Evolutionary conservation across 2,113 vertebrate species (phyloP), one percentile per base, ranked within the genome.

Genomic region (Holacanthus passer): DNA sequence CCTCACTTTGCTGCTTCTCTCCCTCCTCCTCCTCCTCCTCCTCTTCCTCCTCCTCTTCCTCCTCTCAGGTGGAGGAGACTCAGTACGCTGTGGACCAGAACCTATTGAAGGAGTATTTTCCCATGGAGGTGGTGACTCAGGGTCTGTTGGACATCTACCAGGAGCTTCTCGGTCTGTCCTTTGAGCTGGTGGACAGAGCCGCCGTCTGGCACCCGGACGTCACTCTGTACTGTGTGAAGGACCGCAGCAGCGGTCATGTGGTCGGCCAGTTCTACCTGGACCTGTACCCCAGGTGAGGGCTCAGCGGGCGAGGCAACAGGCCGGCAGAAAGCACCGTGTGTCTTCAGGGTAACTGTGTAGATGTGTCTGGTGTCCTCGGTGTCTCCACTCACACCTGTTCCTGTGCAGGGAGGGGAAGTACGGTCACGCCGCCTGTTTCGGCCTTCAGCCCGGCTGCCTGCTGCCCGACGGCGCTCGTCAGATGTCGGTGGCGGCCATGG

Each of bases 221-320:
- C 39, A 95, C 85, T 10, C 95, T 99, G 20, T 99, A 98, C 91
- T 88, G 93, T 0, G 98, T 99, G 72, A 95, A 90, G 43, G 97
- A 99, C 62, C 2, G 88, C 0, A 70, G 89, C 63, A 96, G 95
- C 0, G 96, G 95, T 0, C 91, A 94, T 64, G 82, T 89, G 78
- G 88, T 99, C 0, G 98, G 98, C 0, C 97, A 99, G 79, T 99
- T 99, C 95, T 99, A 99, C 95, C 93, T 99, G 91, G 98, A 99
- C 84, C 95, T 99, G 2, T 95, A 96, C 83, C 98, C 98, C 0
- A 95, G 98, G 98, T 99, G 93, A 92, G 74, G 5, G 3, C n/a
- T 1, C 2, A 1, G 22, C 8, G n/a, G 17, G n/a, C 11, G 7
- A 5, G 10, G 2, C 14, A 4, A 2, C 16, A 27, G 20, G 24